phyloP scores from a whole-genome alignment of 64 coral and sea anemone genomes.

The Orbicella faveolata region DNA sequence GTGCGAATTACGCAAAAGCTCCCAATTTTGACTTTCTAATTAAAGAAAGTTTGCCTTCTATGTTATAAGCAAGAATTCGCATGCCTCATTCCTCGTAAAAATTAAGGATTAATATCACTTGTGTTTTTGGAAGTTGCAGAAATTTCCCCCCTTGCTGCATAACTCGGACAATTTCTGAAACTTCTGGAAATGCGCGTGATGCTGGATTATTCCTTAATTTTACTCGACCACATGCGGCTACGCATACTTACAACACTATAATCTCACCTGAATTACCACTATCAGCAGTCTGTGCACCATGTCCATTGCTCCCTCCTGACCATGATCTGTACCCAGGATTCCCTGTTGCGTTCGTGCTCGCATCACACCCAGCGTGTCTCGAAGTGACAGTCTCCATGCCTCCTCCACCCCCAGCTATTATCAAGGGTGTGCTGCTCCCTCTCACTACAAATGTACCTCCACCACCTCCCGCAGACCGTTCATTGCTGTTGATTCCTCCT shows the following conservation, averaged over 20 bases:
- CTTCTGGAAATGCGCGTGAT: too few relatives aligned
- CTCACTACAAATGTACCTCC: slow-evolving; percentile 55
- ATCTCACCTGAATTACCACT: slow-evolving; percentile 16
- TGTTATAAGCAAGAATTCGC: too few relatives aligned
- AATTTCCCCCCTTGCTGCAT: too few relatives aligned
- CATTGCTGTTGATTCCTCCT: slow-evolving; percentile 5
- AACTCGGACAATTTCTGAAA: too few relatives aligned
- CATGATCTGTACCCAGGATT: slow-evolving; percentile 39
- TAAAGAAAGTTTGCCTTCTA: too few relatives aligned
- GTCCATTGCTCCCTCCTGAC: neutral
- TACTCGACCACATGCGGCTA: neutral
- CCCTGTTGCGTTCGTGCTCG: slow-evolving; percentile 23
- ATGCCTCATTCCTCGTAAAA: too few relatives aligned
- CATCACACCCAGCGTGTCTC: slow-evolving; percentile 26
- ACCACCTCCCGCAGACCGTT: neutral
- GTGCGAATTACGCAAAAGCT: too few relatives aligned
- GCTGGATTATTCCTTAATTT: neutral
- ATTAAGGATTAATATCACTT: too few relatives aligned
- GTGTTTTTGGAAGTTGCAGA: too few relatives aligned
- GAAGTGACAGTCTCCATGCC: neutral
- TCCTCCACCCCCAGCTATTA: slow-evolving; percentile 55
- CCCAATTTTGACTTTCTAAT: too few relatives aligned
- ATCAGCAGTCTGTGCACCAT: slow-evolving; percentile 20
- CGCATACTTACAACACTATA: too few relatives aligned
- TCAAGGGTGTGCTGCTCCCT: slow-evolving; percentile 22